phyloP scores from a whole-genome alignment of 2,888 invertebrate species.

The Mongoloraphidia duomilia region DNA sequence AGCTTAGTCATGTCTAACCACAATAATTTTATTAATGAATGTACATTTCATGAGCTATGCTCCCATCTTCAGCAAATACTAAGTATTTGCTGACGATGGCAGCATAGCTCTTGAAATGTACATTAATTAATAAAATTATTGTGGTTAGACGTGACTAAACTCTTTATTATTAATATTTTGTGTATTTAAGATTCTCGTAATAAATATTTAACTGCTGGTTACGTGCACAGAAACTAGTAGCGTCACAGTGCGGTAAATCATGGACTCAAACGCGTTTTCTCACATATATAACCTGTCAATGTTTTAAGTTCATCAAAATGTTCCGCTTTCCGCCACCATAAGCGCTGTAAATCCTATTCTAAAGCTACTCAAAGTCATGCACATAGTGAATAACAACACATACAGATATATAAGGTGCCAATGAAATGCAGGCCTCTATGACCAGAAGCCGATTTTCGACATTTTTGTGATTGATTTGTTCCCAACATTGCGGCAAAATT shows the following conservation, averaged over 20 bases:
- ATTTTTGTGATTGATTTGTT: slow-evolving; percentile 53
- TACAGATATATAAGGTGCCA: slow-evolving; percentile 49
- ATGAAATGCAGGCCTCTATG: slow-evolving; percentile 49
- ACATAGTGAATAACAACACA: slow-evolving; percentile 18
- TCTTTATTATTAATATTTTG: not conserved
- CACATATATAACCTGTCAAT: not conserved
- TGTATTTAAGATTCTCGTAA: not conserved
- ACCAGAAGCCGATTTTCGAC: slow-evolving; percentile 49
- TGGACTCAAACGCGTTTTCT: not conserved
- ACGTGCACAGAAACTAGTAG: not conserved
- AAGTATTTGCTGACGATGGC: too few relatives aligned
- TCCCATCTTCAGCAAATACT: too few relatives aligned
- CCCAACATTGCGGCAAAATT: slow-evolving; percentile 57
- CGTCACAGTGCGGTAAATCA: not conserved
- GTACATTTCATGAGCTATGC: too few relatives aligned
- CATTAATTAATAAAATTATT: too few relatives aligned
- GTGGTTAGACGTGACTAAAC: too few relatives aligned
- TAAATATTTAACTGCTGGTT: not conserved
- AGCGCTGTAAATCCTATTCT: not conserved
- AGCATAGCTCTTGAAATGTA: too few relatives aligned
- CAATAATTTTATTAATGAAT: too few relatives aligned
- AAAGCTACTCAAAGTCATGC: not conserved
- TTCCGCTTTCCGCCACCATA: not conserved
- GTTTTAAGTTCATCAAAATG: not conserved
- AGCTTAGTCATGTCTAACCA: too few relatives aligned